These are phyloP conservation scores for Pangasius larnaudii DNA, from an alignment of 2,797 vertebrate genomes.

Conservation along the genomic window DNA sequence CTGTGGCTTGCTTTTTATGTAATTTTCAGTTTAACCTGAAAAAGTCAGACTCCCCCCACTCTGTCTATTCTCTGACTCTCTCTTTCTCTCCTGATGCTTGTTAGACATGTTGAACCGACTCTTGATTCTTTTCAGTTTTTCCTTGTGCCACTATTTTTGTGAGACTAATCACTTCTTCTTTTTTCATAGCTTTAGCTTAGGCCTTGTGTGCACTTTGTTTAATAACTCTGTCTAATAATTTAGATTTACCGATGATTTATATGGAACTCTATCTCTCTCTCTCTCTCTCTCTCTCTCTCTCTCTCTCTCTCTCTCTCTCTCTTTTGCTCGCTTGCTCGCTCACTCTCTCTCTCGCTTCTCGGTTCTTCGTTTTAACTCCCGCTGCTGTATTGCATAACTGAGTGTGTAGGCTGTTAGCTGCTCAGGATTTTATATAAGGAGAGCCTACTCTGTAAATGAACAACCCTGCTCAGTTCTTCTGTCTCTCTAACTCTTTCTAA, in stretches of 20 bases:
- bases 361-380: constrained; percentile 32
- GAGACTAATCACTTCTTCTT: not conserved
- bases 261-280: constrained; percentile 22
- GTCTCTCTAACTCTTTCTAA: constrained; percentile 28
- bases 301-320: constrained; percentile 26
- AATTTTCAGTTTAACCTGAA: constrained; percentile 45
- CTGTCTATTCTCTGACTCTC: constrained; percentile 10
- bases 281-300: constrained; percentile 28
- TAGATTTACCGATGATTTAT: not conserved
- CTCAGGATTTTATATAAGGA: constrained; percentile 55
- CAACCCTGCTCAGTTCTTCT: constrained; percentile 35
- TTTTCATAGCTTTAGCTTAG: not conserved
- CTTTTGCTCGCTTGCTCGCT: constrained; percentile 9
- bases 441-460: constrained; percentile 47
- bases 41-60: constrained; percentile 36
- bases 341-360: constrained; percentile 30
- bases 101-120: constrained; percentile 36
- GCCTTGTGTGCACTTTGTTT: not conserved
- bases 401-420: constrained; percentile 56
- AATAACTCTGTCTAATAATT: constrained; percentile 6
- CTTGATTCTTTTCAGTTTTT: constrained; percentile 2
- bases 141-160: not conserved
- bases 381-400: constrained; percentile 55
- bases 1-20: constrained; percentile 43
- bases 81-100: constrained; percentile 33